These are phyloP conservation scores for Tragelaphus strepsiceros DNA, from an alignment of 2,113 vertebrate genomes.

Conservation along the genomic window DNA sequence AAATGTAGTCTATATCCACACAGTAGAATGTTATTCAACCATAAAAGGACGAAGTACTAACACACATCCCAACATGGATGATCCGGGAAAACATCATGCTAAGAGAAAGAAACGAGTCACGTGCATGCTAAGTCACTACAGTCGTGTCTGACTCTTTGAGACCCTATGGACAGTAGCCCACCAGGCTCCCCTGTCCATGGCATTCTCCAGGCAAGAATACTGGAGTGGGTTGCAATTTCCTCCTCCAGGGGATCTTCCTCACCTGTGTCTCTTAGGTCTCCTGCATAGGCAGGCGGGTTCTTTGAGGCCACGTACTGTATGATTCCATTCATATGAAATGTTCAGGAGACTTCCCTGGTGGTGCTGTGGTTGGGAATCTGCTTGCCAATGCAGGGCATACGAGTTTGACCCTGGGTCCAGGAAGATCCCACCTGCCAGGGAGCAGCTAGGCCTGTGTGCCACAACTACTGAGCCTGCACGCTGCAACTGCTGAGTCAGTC, in stretches of 20 bases:
- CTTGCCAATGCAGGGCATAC: not conserved
- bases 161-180: not conserved
- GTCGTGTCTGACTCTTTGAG: not conserved
- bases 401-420: not conserved
- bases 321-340: not conserved
- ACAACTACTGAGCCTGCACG: not conserved
- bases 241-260: not conserved
- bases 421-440: not conserved
- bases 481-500: not conserved
- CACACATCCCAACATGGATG: rapidly evolving
- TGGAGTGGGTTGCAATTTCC: not conserved
- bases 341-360: not conserved
- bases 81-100: not conserved
- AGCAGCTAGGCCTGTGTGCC: not conserved
- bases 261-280: not conserved
- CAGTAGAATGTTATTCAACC: rapidly evolving
- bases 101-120: not conserved
- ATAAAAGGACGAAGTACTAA: not conserved
- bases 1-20: rapidly evolving
- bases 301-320: rapidly evolving
- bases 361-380: not conserved
- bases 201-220: not conserved
- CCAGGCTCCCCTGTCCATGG: not conserved
- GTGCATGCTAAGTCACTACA: not conserved
- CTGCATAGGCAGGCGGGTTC: not conserved